Percentiles rank a stretch among this genome's conserved stretches.
Evolutionary conservation across 2,113 vertebrate genomes (phyloP).

Genomic region (Gallinago jamesoni): DNA sequence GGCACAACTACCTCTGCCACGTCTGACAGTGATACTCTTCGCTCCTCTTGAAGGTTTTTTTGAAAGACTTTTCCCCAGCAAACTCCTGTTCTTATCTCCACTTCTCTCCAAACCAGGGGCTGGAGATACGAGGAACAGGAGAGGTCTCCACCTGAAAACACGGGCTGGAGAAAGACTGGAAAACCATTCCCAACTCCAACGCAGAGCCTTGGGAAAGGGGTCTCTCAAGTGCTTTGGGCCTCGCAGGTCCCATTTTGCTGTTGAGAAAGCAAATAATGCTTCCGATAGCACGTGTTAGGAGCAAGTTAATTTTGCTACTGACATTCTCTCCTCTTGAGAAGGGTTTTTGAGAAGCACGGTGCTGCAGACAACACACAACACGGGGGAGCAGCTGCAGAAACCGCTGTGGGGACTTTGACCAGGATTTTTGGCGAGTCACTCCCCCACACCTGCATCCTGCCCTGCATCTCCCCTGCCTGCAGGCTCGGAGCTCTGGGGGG

Average conservation of each 20-base stretch:
- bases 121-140: background rate
- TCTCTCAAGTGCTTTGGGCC: background rate
- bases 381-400: background rate
- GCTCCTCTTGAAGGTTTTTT: background rate
- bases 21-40: background rate
- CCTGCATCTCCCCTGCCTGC: accelerated
- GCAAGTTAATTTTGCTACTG: background rate
- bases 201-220: background rate
- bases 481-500: background rate
- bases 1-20: background rate
- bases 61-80: background rate
- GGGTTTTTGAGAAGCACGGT: background rate
- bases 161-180: background rate
- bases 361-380: background rate
- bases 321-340: background rate
- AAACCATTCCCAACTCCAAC: background rate
- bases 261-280: background rate
- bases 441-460: background rate
- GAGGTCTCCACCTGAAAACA: background rate
- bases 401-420: background rate
- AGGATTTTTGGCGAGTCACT: background rate
- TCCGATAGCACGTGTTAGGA: accelerated
- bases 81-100: background rate
- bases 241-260: background rate
- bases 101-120: background rate